These are phyloP conservation scores for Eolophus roseicapilla DNA, from an alignment of 2,113 vertebrate genomes.

Conservation along the genomic window DNA sequence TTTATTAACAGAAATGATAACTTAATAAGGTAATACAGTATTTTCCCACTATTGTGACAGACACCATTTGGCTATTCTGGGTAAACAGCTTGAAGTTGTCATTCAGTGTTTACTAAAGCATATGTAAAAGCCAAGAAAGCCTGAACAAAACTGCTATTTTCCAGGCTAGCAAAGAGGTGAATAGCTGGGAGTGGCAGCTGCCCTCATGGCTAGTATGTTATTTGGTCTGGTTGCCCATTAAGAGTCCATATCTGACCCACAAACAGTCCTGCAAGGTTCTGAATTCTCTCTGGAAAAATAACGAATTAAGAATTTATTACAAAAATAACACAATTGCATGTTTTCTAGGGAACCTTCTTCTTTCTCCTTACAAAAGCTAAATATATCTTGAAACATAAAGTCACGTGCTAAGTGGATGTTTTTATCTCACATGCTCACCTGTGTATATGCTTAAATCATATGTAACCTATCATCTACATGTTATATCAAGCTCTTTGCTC, in stretches of 20 bases:
- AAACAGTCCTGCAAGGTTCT: background rate
- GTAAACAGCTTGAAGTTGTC: constrained; percentile 63
- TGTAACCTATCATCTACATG: background rate
- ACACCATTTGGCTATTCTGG: constrained; percentile 54
- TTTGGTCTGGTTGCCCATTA: background rate
- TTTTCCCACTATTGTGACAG: constrained; percentile 39
- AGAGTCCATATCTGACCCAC: background rate
- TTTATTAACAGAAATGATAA: constrained; percentile 50
- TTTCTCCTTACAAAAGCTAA: background rate
- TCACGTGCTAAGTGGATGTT: background rate
- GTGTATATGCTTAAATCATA: background rate
- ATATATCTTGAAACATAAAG: background rate
- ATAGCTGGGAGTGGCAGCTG: background rate
- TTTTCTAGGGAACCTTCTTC: background rate
- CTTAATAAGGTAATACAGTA: constrained; percentile 40
- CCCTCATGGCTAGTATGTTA: background rate
- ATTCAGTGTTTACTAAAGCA: background rate
- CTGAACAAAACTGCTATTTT: constrained; percentile 3
- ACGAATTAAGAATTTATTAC: background rate
- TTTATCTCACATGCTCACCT: background rate
- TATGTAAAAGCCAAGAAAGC: constrained; percentile 44
- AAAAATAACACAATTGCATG: background rate
- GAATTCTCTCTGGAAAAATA: background rate
- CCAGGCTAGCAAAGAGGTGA: background rate
- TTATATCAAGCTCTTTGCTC: background rate